Evolutionary conservation across 2,113 vertebrate genomes (phyloP), one percentile per base, ranked within the genome.

Genomic region (Syrrhaptes paradoxus): DNA sequence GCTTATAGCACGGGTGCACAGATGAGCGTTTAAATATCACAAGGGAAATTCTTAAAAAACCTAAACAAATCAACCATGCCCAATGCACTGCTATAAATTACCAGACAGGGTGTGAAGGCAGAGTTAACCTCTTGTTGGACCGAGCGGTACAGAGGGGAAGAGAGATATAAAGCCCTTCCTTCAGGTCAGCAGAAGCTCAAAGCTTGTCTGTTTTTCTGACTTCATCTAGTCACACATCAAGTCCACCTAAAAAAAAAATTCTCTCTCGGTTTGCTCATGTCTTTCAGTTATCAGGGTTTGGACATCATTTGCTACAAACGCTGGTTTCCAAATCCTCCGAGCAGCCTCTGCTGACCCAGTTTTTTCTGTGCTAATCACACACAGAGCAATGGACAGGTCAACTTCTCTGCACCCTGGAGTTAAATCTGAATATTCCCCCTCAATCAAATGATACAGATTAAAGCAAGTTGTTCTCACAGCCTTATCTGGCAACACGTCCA

Each of bases 281-380:
- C 32, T 85, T 80, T 73, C 24, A 20, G 18, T 62, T 25, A 13
- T 1, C 13, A 5, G 1, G 24, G n/a, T 45, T 41, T 61, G 63
- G 52, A 38, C 46, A 31, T 11, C 5, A 9, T 13, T n/a, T 41
- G 26, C 57, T 75, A 36, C 43, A 79, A 82, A 67, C 1, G 28
- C 20, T 43, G 51, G 25, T 65, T 76, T 57, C 32, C 43, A 74
- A 85, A 90, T 59, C 71, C 85, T 58, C 57, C 18, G 10, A 65
- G 87, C 65, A 77, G 76, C 72, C 75, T 76, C 41, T 1, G 67
- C 89, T 92, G 93, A 88, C 91, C 91, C 93, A 90, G 52, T 65
- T 92, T 93, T 49, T 29, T 73, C 79, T 16, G 41, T 1, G 1
- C 66, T 55, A 38, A 92, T 68, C 75, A 24, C 10, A 4, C 48